Evolutionary conservation across 2,113 vertebrate species (phyloP).

Genomic region (Suricata suricatta): DNA sequence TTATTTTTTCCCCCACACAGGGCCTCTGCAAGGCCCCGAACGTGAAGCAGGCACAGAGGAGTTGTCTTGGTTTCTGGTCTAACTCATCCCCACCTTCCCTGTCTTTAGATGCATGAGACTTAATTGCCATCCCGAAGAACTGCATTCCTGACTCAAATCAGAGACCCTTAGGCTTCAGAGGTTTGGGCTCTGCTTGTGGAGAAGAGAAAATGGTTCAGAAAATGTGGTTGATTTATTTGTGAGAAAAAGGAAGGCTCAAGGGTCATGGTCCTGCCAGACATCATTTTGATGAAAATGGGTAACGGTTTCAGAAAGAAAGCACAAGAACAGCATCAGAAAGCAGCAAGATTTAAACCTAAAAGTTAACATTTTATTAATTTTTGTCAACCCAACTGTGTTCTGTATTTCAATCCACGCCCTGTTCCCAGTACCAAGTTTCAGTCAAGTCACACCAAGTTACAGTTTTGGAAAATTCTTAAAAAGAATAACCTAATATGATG

Average conservation of each 20-base stretch:
- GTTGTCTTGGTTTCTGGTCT: not conserved
- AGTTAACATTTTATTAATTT: not conserved
- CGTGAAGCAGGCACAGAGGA: accelerated
- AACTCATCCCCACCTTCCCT: not conserved
- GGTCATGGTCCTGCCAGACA: not conserved
- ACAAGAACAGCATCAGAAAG: not conserved
- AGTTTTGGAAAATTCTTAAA: not conserved
- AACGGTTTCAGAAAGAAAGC: not conserved
- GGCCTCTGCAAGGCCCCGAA: accelerated
- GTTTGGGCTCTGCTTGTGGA: not conserved
- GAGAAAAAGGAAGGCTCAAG: not conserved
- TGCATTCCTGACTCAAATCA: not conserved
- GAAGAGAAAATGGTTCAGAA: not conserved
- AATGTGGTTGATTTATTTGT: not conserved
- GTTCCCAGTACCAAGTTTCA: not conserved
- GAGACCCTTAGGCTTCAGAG: not conserved
- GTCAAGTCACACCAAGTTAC: not conserved
- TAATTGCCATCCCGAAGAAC: not conserved
- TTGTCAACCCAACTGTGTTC: not conserved
- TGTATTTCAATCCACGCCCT: not conserved
- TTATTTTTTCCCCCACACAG: not conserved
- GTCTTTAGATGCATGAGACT: not conserved
- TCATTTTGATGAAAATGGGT: not conserved
- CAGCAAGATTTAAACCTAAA: not conserved
- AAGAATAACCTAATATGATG: not conserved